Percentiles rank a stretch among this genome's conserved stretches.
Conservation (phyloP, 2,113 vertebrate species). For the Macrotus californicus region DNA sequence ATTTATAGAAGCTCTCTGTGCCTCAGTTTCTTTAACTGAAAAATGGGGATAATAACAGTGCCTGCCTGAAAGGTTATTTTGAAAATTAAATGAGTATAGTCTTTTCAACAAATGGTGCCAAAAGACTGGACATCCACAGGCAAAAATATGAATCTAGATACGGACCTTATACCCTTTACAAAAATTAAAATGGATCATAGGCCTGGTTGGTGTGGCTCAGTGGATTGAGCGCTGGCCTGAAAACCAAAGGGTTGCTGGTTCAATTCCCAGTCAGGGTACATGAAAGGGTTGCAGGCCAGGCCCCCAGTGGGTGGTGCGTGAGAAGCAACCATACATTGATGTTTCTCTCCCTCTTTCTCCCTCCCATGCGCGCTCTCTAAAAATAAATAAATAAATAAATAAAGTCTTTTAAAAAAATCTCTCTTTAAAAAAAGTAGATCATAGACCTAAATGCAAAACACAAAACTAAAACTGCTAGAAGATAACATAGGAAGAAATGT, state of each 20-base stretch:
- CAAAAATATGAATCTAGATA: background rate
- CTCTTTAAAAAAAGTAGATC: background rate
- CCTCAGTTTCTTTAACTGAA: conserved; percentile 16
- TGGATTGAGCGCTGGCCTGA: no score
- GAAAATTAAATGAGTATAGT: conserved; percentile 13
- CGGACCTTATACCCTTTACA: background rate
- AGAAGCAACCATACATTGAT: no score
- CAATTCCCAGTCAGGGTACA: no score
- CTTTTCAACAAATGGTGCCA: background rate
- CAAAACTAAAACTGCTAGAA: background rate
- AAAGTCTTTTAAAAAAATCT: no score
- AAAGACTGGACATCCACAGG: background rate
- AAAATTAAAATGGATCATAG: background rate
- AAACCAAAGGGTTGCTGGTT: no score
- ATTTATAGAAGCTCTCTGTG: background rate
- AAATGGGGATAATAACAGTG: background rate
- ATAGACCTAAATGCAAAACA: background rate
- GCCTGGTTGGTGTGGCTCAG: no score
- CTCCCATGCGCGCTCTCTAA: no score
- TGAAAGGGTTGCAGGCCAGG: no score
- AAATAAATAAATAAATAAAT: no score
- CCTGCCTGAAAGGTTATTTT: background rate
- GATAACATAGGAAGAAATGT: background rate
- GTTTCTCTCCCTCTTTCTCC: no score
- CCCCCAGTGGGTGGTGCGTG: no score